Conservation (phyloP, 2,888 invertebrate species). For the Diadegma fenestrale region DNA sequence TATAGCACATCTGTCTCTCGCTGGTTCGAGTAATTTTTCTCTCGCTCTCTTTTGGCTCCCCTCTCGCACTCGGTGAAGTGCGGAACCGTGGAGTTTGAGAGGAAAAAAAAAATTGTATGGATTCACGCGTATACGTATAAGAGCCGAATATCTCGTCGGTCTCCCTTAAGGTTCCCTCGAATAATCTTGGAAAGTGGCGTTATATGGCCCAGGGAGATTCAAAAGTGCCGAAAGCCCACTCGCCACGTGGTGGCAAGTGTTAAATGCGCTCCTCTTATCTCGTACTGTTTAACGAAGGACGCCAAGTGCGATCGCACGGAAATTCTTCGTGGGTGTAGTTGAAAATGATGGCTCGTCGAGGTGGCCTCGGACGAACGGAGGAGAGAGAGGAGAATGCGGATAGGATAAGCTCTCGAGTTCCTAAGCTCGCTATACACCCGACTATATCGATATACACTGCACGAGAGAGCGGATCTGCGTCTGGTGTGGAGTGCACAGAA, state of each 20-base stretch:
- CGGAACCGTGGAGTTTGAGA: conserved; percentile 32
- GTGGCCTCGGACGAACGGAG: conserved; percentile 14
- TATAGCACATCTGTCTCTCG: conserved; percentile 51
- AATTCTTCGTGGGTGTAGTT: conserved; percentile 66
- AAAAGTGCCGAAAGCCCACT: conserved; percentile 64
- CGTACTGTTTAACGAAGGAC: conserved; percentile 66
- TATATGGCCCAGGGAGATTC: conserved; percentile 52
- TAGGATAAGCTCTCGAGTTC: conserved; percentile 36
- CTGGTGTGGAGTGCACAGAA: conserved; percentile 17
- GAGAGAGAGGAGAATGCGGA: conserved; percentile 18
- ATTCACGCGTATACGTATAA: conserved; percentile 33
- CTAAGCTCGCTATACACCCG: not conserved
- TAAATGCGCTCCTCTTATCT: conserved; percentile 67
- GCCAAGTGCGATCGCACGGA: conserved; percentile 62
- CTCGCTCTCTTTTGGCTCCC: not conserved
- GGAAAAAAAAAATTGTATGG: conserved; percentile 8
- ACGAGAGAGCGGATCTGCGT: conserved; percentile 9
- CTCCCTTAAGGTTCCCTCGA: conserved; percentile 31
- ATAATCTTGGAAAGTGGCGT: conserved; percentile 63
- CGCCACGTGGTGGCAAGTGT: conserved; percentile 68
- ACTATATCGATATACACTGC: not conserved
- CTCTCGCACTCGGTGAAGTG: conserved; percentile 19
- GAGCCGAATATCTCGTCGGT: conserved; percentile 32
- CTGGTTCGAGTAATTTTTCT: conserved; percentile 11
- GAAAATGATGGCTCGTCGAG: conserved; percentile 53